Evolutionary conservation across 2,888 invertebrate genomes (phyloP), one percentile per base, ranked within the genome.

Genomic region (Thecocarcelia acutangulata): DNA sequence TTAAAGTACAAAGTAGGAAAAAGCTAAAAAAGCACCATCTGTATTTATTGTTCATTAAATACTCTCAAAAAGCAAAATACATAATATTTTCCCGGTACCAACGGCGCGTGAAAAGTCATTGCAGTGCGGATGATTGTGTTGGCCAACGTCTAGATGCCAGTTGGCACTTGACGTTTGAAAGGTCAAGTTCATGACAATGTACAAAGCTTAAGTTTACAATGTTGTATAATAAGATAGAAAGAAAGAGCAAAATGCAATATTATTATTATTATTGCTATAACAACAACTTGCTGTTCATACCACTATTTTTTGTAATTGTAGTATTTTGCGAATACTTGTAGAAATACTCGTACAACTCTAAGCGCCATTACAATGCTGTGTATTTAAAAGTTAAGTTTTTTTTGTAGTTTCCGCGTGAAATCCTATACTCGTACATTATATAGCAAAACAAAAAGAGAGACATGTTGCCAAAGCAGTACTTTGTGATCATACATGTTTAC

Each of bases 131-230:
- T 74, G 54, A 37, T 64, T 64, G 13, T 54, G 63, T 54, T 46
- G 56, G 63, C 12, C 44, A 37, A 44, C 61, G 48, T 17, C 75
- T 66, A 19, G 28, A 73, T 58, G 76, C 58, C 63, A 69, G 73
- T 74, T 82, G 82, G 69, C 77, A 78, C 77, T 78, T 82, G 82
- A 78, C 77, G 77, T 74, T 74, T 54, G 52, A 61, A 83, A 83
- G 83, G 83, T 83, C 83, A 83, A 83, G 83, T 79, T 83, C 79
- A 83, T 83, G 83, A 75, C 83, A 79, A 66, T 75, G 58, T 61
- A 46, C 44, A 69, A 13, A 52, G 40, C 58, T 58, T 58, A 40
- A 68, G 13, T 44, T 21, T 48, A 74, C 63, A 74, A 54, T 68
- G 56, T 74, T 48, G 44, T 70, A 13, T 19, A 11, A 59, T 44